Conservation (phyloP, 2,888 invertebrate genomes). For the Plagodis dolabraria region DNA sequence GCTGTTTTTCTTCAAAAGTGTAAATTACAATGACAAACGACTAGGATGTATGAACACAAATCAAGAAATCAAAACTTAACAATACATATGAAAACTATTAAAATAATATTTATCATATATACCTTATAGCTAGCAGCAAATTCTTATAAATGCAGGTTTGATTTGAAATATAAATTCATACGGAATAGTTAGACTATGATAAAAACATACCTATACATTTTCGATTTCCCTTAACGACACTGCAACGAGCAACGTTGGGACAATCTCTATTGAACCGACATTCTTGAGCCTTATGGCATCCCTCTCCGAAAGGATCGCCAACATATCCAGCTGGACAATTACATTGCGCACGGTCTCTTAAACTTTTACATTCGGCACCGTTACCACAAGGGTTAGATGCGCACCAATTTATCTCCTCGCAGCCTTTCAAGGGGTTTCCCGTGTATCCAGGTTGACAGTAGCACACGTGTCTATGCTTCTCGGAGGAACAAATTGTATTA, state of each 20-base stretch:
- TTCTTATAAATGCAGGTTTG: no score
- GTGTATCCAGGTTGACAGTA: slow-evolving; percentile 95
- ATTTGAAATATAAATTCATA: no score
- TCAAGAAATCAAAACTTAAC: neutral
- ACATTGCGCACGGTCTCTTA: slow-evolving; percentile 92
- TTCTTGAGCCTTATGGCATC: slow-evolving; percentile 92
- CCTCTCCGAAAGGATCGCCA: slow-evolving; percentile 93
- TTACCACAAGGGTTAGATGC: slow-evolving; percentile 91
- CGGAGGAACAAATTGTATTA: slow-evolving; percentile 93
- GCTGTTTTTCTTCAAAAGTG: no score
- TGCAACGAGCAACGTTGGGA: slow-evolving; percentile 91
- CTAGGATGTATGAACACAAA: neutral
- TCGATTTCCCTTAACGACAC: slow-evolving; percentile 87
- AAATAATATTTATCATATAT: neutral
- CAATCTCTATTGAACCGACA: slow-evolving; percentile 92
- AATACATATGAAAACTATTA: neutral
- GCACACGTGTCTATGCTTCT: slow-evolving; percentile 89
- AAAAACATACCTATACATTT: slow-evolving; percentile 88
- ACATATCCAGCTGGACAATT: slow-evolving; percentile 91
- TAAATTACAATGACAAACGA: no score
- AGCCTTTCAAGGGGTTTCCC: slow-evolving; percentile 90
- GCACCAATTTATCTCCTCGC: slow-evolving; percentile 91
- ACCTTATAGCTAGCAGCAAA: neutral
- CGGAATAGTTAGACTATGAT: no score
- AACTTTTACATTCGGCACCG: slow-evolving; percentile 92